phyloP scores from a whole-genome alignment of 2,888 invertebrate species.

The Meliscaeva auricollis region DNA sequence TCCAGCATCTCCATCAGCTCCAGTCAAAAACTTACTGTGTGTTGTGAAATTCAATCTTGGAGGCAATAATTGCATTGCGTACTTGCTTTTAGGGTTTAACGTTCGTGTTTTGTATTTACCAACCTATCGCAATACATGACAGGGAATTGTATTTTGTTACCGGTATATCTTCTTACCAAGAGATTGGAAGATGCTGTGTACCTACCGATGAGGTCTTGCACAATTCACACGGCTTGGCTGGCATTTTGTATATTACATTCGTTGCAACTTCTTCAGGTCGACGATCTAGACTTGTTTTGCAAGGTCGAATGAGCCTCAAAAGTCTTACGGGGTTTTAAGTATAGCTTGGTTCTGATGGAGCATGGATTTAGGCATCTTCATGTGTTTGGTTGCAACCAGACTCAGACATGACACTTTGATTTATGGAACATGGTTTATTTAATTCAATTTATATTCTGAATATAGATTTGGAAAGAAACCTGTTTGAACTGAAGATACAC shows the following conservation, averaged over 20 bases:
- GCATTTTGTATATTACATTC: slow-evolving; percentile 16
- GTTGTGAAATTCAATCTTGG: slow-evolving; percentile 60
- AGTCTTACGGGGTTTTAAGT: slow-evolving; percentile 29
- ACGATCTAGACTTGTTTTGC: slow-evolving; percentile 57
- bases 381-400: slow-evolving; percentile 31
- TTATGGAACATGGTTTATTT: slow-evolving; percentile 57
- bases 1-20: slow-evolving; percentile 28
- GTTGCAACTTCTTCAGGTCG: slow-evolving; percentile 45
- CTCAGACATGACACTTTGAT: slow-evolving; percentile 65
- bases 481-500: not conserved
- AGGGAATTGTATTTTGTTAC: slow-evolving; percentile 27
- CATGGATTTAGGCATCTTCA: slow-evolving; percentile 43
- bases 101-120: slow-evolving; percentile 42
- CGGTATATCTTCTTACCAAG: slow-evolving; percentile 28
- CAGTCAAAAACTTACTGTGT: slow-evolving; percentile 29
- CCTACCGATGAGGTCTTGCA: slow-evolving; percentile 54
- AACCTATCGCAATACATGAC: slow-evolving; percentile 1
- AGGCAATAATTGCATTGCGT: slow-evolving; percentile 60
- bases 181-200: slow-evolving; percentile 35
- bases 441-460: slow-evolving; percentile 17
- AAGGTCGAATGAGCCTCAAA: slow-evolving; percentile 64
- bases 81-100: slow-evolving; percentile 54
- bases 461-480: not conserved
- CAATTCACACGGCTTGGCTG: slow-evolving; percentile 66
- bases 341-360: slow-evolving; percentile 44